Base-by-base conservation (phyloP, 2,797 vertebrate genomes). In the Euphonia xanthogaster region DNA sequence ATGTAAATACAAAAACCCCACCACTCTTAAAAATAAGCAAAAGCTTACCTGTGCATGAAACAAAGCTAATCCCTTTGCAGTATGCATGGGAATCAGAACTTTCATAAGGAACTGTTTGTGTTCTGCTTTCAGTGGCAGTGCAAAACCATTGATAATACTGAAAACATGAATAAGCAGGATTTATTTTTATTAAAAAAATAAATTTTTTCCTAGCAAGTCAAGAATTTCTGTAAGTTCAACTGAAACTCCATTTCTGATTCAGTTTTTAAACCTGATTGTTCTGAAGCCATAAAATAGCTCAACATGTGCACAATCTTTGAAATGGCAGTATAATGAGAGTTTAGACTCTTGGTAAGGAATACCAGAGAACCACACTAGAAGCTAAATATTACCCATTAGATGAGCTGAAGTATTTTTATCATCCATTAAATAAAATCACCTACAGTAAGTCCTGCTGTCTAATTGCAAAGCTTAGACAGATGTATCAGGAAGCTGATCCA, bases 81-180 rank as follows among this genome's bases (percentile, higher is more conserved):
- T 99, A 92, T 99, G 99, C 97, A 99, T 98, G 39, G 99, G 99
- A 97, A 99, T 98, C 96, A 99, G 99, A 97, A 99, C 99, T 98
- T 99, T 99, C 99, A 99, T 99, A 94, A 99, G 98, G 97, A 99
- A 99, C 97, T 99, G 99, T 97, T 99, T 99, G 98, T 99, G 99
- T 97, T 99, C 99, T 31, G 98, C 98, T 97, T 99, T 99, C 98
- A 99, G 98, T 73, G 99, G 99, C 98, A 99, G 98, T 61, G 99
- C 99, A 97, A 99, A 99, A 89, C 99, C 99, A 89, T 99, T 99
- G 98, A 99, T 99, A 98, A 99, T 99, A 98, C 99, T 99, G 97
- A 62, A 97, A 97, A 97, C 93, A 96, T 91, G 94, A 98, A 97
- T 92, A 94, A 96, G 85, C 81, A 95, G 67, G 93, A 65, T 96